phyloP scores from a whole-genome alignment of 2,113 vertebrate species.

The Corythornis vintsioides region DNA sequence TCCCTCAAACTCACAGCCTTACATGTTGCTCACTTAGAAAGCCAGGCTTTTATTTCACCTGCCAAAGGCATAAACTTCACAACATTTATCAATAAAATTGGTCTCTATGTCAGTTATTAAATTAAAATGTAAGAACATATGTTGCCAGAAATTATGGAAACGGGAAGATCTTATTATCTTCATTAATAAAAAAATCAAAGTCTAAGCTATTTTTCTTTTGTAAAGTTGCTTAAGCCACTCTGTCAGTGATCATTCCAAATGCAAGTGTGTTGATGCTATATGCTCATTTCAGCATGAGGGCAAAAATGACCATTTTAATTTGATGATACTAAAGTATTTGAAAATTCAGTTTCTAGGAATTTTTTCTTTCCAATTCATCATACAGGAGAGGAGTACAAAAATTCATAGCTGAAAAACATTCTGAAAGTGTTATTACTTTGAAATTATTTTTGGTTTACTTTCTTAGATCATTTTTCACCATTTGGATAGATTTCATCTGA shows the following conservation, averaged over 20 bases:
- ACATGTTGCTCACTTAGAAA: background rate
- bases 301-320: background rate
- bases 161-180: background rate
- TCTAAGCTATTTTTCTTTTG: background rate
- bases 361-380: background rate
- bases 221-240: background rate
- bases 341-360: background rate
- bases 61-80: background rate
- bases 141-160: background rate
- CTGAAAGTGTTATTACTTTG: background rate
- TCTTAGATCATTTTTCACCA: background rate
- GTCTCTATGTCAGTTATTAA: background rate
- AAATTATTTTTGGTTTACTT: background rate
- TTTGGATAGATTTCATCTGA: background rate
- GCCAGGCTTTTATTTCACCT: background rate
- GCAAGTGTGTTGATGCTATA: background rate
- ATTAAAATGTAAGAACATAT: background rate
- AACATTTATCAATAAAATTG: background rate
- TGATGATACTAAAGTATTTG: background rate
- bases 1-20: background rate
- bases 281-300: background rate
- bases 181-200: background rate
- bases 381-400: background rate
- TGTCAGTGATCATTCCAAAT: background rate
- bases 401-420: background rate